Evolutionary conservation across 2,113 vertebrate genomes (phyloP), one percentile per base, ranked within the genome.

Genomic region (Crypturellus undulatus): DNA sequence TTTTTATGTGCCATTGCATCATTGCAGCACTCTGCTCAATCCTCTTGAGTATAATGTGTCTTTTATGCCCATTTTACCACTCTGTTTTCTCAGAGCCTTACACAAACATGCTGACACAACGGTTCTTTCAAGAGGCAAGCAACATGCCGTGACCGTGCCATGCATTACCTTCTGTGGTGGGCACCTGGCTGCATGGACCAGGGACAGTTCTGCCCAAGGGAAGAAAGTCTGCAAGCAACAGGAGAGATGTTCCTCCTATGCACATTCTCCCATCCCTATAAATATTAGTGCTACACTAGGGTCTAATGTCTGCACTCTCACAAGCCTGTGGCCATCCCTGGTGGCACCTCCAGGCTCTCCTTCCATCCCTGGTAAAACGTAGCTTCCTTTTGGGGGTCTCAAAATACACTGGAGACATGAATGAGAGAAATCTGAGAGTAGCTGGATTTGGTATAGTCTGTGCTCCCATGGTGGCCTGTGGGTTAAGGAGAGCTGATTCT

Each of bases 1-100:
- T 82, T 90, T 96, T 95, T 87, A 94, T 42, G 63, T 70, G 64
- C 81, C 63, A n/a, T 82, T 92, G 73, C 67, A 69, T 95, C 84
- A 59, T 70, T 83, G 82, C 60, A 91, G 91, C 60, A 73, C 81
- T 87, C 92, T 38, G 28, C 51, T 94, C 47, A 32, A 65, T 82
- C 68, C 60, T 70, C 80, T 96, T 94, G 59, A 91, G 67, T 32
- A 42, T 90, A 89, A 62, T 79, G 87, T 64, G 42, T n/a, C 51
- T 84, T 95, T 96, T 77, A 85, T 63, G 47, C 40, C 49, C 49
- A 10, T 63, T 91, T 92, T 89, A 95, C 60, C 64, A 63, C 45
- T 25, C 63, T 56, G 51, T 78, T 94, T 77, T 71, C 82, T 90
- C 79, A 90, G 71, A 38, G 79, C 60, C 64, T 70, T 68, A 36